Conservation (phyloP, 2,113 vertebrate genomes). For the Jacana jacana region DNA sequence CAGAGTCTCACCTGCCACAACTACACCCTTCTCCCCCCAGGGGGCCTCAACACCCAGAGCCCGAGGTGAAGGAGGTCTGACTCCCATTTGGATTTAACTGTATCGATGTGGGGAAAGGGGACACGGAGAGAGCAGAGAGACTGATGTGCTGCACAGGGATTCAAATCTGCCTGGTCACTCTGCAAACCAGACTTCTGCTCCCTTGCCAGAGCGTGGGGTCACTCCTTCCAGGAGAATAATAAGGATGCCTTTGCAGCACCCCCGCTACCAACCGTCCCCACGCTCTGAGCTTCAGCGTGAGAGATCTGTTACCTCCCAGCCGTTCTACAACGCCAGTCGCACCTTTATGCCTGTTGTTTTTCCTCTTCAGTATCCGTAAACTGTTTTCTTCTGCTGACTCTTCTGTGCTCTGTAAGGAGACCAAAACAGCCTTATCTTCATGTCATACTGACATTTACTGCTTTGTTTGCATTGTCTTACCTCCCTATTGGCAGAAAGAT, state of each 20-base stretch:
- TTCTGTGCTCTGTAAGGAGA: conserved; percentile 38
- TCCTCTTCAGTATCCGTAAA: conserved; percentile 7
- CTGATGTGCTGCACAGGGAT: background rate
- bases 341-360: conserved; percentile 61
- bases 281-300: background rate
- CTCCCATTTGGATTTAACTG: background rate
- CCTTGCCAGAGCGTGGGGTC: background rate
- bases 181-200: background rate
- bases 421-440: background rate
- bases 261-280: background rate
- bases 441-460: background rate
- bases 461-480: background rate
- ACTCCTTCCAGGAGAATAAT: rapidly evolving
- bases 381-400: conserved; percentile 26
- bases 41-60: background rate
- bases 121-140: background rate
- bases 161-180: background rate
- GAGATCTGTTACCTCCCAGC: rapidly evolving
- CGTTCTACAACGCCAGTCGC: background rate
- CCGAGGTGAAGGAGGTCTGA: background rate
- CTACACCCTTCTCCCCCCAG: background rate
- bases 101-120: background rate
- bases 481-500: background rate
- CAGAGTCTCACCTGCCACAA: background rate
- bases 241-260: background rate